Percentiles rank a stretch among this genome's conserved stretches.
Evolutionary conservation across 2,113 vertebrate species (phyloP).

Genomic region (Microtus ochrogaster): DNA sequence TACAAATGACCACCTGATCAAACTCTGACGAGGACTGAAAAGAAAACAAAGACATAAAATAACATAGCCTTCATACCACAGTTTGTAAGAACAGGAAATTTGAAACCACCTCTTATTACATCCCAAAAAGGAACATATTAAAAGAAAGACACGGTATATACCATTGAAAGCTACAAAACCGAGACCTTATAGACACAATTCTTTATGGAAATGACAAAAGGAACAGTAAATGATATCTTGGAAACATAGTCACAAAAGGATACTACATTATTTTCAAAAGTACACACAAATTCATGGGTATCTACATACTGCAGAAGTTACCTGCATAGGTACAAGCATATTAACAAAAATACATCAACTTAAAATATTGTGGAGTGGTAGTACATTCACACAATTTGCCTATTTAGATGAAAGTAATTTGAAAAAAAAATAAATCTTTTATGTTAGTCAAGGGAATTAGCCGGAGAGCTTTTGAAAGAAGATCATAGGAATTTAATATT

Average conservation of each 20-base stretch:
- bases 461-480: constrained; percentile 20
- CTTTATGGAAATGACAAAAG: background rate
- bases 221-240: background rate
- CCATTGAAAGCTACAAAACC: background rate
- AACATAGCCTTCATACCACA: background rate
- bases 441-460: constrained; percentile 37
- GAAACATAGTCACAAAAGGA: background rate
- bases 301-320: background rate
- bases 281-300: background rate
- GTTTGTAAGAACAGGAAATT: background rate
- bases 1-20: background rate
- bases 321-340: background rate
- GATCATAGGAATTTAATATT: constrained; percentile 41
- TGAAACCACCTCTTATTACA: background rate
- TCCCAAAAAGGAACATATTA: background rate
- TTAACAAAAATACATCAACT: background rate
- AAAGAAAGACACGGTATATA: background rate
- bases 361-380: background rate
- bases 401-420: constrained; percentile 33
- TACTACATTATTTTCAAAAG: constrained; percentile 10
- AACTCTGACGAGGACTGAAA: background rate
- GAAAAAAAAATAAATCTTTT: background rate
- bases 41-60: background rate
- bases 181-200: background rate
- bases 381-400: background rate